These are phyloP conservation scores for Campylomormyrus tamandua DNA, from an alignment of 2,113 vertebrate genomes.

Conservation along the genomic window DNA sequence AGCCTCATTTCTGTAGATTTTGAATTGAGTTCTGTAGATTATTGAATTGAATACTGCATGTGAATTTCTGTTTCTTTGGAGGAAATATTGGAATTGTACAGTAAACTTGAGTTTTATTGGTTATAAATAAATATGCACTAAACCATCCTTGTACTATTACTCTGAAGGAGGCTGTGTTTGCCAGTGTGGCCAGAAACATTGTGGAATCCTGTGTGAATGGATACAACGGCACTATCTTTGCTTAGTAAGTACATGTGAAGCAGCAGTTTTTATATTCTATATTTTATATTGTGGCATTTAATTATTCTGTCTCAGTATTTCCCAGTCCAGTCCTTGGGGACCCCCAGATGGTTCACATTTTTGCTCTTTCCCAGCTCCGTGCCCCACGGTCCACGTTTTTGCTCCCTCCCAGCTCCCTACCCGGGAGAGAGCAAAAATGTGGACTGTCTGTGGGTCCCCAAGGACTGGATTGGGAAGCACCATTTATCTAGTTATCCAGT, in stretches of 20 bases:
- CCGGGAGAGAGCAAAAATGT: not conserved
- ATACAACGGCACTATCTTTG: slow-evolving; percentile 97
- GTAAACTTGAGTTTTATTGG: not conserved
- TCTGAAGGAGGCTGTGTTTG: slow-evolving; percentile 82
- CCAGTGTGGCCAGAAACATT: slow-evolving; percentile 81
- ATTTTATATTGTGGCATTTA: not conserved
- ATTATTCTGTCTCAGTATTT: not conserved
- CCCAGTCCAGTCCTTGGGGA: not conserved
- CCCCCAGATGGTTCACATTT: not conserved
- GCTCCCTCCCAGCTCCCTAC: not conserved
- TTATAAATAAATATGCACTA: not conserved
- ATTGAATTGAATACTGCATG: not conserved
- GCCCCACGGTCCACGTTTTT: no score
- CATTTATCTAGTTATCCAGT: not conserved
- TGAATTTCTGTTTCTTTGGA: not conserved
- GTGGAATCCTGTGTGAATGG: slow-evolving; percentile 93
- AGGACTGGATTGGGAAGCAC: not conserved
- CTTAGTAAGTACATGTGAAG: slow-evolving; percentile 75
- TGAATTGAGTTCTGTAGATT: not conserved
- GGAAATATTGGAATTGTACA: not conserved
- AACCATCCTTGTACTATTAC: not conserved
- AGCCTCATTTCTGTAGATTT: not conserved
- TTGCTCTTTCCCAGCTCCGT: not conserved
- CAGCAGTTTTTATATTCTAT: not conserved
- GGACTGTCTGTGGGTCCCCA: not conserved